phyloP scores from a whole-genome alignment of 2,888 invertebrate genomes.

The Phytoseiulus persimilis region DNA sequence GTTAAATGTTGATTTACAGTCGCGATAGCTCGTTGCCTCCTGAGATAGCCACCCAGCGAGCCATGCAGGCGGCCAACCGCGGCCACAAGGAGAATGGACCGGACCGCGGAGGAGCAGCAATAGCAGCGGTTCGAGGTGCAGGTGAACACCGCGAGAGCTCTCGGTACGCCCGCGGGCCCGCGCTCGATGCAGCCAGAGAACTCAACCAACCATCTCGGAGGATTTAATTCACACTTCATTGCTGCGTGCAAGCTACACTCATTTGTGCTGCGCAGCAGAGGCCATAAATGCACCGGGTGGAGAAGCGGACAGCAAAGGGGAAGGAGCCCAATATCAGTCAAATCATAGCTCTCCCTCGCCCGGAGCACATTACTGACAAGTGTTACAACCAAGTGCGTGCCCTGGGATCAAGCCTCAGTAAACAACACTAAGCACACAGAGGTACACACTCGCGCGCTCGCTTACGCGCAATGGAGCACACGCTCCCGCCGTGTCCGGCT shows the following conservation, averaged over 20 bases:
- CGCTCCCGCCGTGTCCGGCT: too few species aligned
- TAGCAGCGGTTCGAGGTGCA: background rate
- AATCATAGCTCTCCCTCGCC: background rate
- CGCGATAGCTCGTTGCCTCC: background rate
- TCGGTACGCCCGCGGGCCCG: background rate
- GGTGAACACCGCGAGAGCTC: background rate
- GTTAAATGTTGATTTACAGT: slow-evolving; percentile 5
- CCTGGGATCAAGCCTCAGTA: background rate
- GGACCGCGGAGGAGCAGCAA: background rate
- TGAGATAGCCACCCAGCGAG: background rate
- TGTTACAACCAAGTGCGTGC: background rate
- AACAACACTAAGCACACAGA: background rate
- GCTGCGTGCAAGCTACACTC: background rate
- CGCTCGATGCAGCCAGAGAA: background rate
- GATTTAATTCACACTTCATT: background rate
- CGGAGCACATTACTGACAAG: background rate
- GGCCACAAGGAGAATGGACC: background rate
- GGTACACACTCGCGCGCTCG: background rate
- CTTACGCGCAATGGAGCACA: background rate
- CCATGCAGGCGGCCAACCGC: background rate
- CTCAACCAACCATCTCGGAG: background rate
- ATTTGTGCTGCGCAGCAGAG: background rate
- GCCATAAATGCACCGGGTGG: background rate
- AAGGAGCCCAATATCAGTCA: background rate
- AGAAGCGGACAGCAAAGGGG: background rate